Base-by-base conservation (phyloP, 2,113 vertebrate species). In the Tragelaphus strepsiceros region DNA sequence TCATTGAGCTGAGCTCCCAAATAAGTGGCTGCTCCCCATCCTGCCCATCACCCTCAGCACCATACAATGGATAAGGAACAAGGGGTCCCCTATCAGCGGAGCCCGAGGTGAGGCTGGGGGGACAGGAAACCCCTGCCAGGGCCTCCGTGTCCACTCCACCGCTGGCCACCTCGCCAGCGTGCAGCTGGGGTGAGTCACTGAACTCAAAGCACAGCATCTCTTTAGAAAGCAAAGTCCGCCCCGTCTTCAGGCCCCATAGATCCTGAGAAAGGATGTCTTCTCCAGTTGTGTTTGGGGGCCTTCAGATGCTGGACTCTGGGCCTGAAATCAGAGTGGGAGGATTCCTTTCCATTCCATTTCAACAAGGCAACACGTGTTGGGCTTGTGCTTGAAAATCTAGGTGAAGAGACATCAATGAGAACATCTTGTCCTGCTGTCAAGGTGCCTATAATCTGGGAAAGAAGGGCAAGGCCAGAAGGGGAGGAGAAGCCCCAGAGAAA, bases 241-340 rank as follows among this genome's bases (percentile, higher is more conserved):
- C 2, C 4, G 7, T 8, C 62, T 19, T 19, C 61, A 21, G 32
- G 1, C 14, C 17, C 17, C 30, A 8, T 0, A 1, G 2, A 2
- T 32, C 19, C 86, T 89, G 49, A 94, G 77, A 80, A 71, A 58
- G 32, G 13, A 62, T 71, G 94, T 87, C 56, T 86, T 93, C 62
- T 59, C 10, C n/a, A 4, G 2, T 22, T 53, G 30, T 39, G 58
- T 3, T 11, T 28, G 7, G 32, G 35, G 15, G 5, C 32, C 22
- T 21, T 74, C 30, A 74, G 62, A 74, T 5, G 1, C 64, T 39
- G 91, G 22, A 3, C 16, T 9, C 54, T 32, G 19, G 83, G 10
- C 28, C 59, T 89, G 21, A 10, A 82, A 56, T 16, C 5, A 6
- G n/a, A 35, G 39, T 26, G 1, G 8, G 11, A 24, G 19, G 15